Evolutionary conservation across 37 sponge, comb jelly and placozoan genomes (phyloP).

Genomic region (Chondrilla cf. caribensis): DNA sequence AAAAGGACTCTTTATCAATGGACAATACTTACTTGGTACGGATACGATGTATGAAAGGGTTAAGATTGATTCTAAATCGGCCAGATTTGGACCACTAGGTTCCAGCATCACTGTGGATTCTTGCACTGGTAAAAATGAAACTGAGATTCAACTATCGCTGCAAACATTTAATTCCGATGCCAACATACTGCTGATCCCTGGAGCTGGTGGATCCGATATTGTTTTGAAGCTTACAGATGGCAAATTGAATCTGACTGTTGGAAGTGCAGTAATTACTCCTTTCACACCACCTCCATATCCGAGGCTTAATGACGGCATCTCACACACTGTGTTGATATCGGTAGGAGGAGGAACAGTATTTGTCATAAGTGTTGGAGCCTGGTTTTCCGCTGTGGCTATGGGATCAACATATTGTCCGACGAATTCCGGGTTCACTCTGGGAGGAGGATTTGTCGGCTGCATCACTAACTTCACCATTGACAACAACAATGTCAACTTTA

Average conservation of each 20-base stretch:
- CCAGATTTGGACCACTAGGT: not conserved
- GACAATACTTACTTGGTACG: not conserved
- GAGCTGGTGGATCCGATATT: not conserved
- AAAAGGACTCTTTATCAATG: not conserved
- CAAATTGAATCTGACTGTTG: not conserved
- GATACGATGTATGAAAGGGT: not conserved
- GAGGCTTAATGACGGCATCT: not conserved
- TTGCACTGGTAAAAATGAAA: not conserved
- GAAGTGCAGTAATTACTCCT: not conserved
- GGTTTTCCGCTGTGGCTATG: no score
- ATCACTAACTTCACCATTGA: not conserved
- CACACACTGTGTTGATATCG: not conserved
- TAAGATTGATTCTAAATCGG: not conserved
- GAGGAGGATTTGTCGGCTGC: slow-evolving; percentile 12
- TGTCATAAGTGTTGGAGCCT: no score
- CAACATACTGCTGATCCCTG: not conserved
- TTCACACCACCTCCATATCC: not conserved
- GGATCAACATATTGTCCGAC: no score
- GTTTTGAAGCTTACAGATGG: not conserved
- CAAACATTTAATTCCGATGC: not conserved
- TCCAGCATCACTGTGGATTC: not conserved
- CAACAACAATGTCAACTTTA: not conserved
- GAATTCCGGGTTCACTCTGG: not conserved
- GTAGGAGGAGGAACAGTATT: no score
- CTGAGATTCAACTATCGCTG: not conserved